phyloP scores from a whole-genome alignment of 1,140 invertebrate species.

The Drosophila aff. region DNA sequence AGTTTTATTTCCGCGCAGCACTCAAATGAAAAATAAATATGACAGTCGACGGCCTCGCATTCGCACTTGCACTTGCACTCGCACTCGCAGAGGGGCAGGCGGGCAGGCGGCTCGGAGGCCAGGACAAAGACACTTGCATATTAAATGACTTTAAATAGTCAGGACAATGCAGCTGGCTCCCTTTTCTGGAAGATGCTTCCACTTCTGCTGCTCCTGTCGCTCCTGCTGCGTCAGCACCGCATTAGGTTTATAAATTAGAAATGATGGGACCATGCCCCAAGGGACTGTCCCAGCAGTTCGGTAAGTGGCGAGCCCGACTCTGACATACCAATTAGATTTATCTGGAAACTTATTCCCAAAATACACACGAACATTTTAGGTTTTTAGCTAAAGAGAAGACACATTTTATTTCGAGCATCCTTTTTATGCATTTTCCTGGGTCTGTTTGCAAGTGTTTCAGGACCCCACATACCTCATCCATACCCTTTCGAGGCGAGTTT shows the following conservation, averaged over 20 bases:
- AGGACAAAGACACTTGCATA: slow-evolving; percentile 80
- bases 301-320: slow-evolving; percentile 28
- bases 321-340: slow-evolving; percentile 50
- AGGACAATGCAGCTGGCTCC: slow-evolving; percentile 64
- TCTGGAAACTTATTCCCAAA: slow-evolving; percentile 16
- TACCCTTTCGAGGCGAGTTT: slow-evolving; percentile 13
- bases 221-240: slow-evolving; percentile 58
- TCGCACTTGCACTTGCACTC: slow-evolving; percentile 23
- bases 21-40: slow-evolving; percentile 84
- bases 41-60: slow-evolving; percentile 67
- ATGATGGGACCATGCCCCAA: slow-evolving; percentile 63
- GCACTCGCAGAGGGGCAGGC: neutral
- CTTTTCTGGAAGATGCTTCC: slow-evolving; percentile 37
- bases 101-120: neutral
- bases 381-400: neutral
- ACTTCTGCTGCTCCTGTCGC: slow-evolving; percentile 21
- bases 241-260: slow-evolving; percentile 83
- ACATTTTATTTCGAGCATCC: neutral
- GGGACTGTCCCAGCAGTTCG: slow-evolving; percentile 31
- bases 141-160: slow-evolving; percentile 83
- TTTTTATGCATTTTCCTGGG: neutral
- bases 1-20: slow-evolving; percentile 79
- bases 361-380: slow-evolving; percentile 5
- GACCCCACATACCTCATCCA: slow-evolving; percentile 1
- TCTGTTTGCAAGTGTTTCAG: neutral